Evolutionary conservation across 2,113 vertebrate genomes (phyloP).

Genomic region (Prietella phreatophila): DNA sequence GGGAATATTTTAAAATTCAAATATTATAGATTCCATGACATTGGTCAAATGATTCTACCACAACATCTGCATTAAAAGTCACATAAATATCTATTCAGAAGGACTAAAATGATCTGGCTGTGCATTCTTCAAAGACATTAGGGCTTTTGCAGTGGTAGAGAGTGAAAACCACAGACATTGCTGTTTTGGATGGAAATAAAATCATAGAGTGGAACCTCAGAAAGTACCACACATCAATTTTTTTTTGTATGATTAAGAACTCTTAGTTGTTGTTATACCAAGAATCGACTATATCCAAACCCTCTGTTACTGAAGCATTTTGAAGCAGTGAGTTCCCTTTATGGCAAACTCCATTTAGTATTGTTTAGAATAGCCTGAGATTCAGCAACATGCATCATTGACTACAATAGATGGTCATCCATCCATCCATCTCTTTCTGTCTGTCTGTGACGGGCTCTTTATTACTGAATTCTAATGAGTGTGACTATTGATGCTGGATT

Average conservation of each 20-base stretch:
- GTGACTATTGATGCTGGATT: neutral
- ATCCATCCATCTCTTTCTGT: no score
- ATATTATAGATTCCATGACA: neutral
- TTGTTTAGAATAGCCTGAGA: no score
- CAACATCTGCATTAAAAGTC: neutral
- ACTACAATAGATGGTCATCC: no score
- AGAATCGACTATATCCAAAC: no score
- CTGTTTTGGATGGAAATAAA: neutral
- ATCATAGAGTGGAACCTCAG: neutral
- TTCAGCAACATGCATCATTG: neutral
- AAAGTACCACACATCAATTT: neutral
- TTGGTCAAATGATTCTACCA: neutral
- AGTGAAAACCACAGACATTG: neutral
- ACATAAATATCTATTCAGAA: neutral
- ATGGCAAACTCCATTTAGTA: no score
- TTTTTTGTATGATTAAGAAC: neutral
- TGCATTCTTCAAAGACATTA: neutral
- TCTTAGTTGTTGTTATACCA: no score
- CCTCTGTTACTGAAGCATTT: no score
- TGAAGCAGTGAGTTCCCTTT: no score
- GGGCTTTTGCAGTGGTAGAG: neutral
- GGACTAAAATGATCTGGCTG: neutral
- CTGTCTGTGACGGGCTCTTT: neutral
- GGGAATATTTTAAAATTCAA: neutral
- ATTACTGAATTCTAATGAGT: no score